Base-by-base conservation (phyloP, 1,140 invertebrate genomes). In the Drosophila malerkotliana region DNA sequence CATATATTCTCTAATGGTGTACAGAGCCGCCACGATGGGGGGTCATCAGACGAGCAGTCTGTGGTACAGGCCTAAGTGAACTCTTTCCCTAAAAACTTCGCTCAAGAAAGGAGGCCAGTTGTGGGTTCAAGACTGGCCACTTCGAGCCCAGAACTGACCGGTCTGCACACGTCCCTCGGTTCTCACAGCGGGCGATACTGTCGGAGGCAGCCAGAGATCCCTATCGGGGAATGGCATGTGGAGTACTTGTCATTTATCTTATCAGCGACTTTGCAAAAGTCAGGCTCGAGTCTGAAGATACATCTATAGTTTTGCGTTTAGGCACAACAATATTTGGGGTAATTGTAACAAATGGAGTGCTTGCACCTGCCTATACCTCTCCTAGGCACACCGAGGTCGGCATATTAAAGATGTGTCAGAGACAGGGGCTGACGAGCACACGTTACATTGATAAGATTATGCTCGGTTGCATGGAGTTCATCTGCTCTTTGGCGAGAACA, bases 381-480 rank as follows among this genome's bases (percentile, higher is more conserved):
- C 39, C 44, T 45, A 34, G 21, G 18, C 54, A 48, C 45, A 48
- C 45, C 21, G 45, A 62, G 62, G 69, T 51, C 68, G 53, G 69
- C 48, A 41, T 9, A 45, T 48, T 12, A 73, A 77, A 78, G 54
- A 62, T 63, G n/a, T 14, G 52, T 44, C 39, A 26, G 15, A 15
- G 45, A 56, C 15, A 39, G 44, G 44, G 55, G 41, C 72, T 81
- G 73, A 77, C 68, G 61, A 72, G 69, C 75, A 67, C 44, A 21
- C 44, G 15, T 51, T 75, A 75, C 67, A 62, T 71, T 81, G 82
- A 87, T 85, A 72, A 87, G 82, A 87, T 87, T 87, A 85, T 69
- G 67, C 58, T 72, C 69, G 64, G 74, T 49, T 57, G 37, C 41
- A 49, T 9, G 4, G 12, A 41, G 30, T 28, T 47, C 81, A 87